phyloP scores from a whole-genome alignment of 2,797 vertebrate species.

The Danio tinwini region DNA sequence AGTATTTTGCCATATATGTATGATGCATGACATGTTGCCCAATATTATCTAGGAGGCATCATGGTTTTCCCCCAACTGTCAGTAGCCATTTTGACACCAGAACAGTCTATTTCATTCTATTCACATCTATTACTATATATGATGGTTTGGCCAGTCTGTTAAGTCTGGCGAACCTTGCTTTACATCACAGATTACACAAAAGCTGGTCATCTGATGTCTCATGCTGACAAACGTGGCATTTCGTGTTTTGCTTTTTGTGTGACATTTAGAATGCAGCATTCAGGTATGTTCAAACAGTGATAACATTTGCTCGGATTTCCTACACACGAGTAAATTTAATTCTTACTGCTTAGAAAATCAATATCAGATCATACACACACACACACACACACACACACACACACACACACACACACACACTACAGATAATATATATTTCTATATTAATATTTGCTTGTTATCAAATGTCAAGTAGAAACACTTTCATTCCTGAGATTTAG shows the following conservation, averaged over 20 bases:
- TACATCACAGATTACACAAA: neutral
- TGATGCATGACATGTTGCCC: too few species aligned
- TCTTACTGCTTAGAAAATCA: slow-evolving; percentile 6
- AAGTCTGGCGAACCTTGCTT: neutral
- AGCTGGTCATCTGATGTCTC: neutral
- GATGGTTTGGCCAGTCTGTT: neutral
- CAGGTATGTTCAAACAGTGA: slow-evolving; percentile 11
- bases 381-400: neutral
- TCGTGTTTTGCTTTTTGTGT: slow-evolving; percentile 22
- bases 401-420: neutral
- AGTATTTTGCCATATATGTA: too few species aligned
- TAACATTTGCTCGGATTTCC: slow-evolving; percentile 1
- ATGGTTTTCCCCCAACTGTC: too few species aligned
- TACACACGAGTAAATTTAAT: neutral
- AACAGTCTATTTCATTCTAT: too few species aligned
- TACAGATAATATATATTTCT: neutral
- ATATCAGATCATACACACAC: neutral
- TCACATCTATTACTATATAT: too few species aligned
- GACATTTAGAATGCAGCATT: slow-evolving; percentile 16
- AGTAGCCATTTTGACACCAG: too few species aligned
- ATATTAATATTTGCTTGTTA: neutral
- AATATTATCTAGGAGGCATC: too few species aligned
- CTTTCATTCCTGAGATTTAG: neutral
- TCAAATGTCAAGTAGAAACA: slow-evolving; percentile 41
- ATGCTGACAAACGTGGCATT: neutral